Conservation (phyloP, 2,888 invertebrate genomes). For the Mermis nigrescens region DNA sequence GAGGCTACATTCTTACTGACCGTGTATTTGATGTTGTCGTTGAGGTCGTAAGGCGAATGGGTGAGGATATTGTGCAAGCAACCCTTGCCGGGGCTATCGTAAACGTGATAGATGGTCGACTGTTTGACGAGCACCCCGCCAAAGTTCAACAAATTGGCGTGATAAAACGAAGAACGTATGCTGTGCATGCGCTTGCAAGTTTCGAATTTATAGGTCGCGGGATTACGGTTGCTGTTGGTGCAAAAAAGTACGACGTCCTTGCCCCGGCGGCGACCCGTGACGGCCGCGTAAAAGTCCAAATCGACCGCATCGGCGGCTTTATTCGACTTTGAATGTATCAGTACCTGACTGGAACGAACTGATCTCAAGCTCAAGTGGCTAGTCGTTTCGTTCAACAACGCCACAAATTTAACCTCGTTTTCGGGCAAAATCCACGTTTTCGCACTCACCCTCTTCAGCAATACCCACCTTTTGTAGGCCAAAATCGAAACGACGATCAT, state of each 20-base stretch:
- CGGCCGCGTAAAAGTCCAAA: not conserved
- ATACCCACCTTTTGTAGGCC: not conserved
- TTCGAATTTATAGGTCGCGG: not conserved
- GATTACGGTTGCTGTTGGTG: not conserved
- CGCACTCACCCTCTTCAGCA: not conserved
- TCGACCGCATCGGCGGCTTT: not conserved
- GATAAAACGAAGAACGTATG: not conserved
- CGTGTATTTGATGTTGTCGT: constrained; percentile 7
- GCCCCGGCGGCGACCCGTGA: not conserved
- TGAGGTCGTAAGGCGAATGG: constrained; percentile 3
- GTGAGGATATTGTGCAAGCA: not conserved
- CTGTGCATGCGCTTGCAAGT: not conserved
- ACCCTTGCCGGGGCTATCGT: constrained; percentile 1
- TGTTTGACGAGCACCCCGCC: not conserved
- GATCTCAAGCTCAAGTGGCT: not conserved
- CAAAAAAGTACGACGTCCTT: not conserved
- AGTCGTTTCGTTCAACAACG: not conserved
- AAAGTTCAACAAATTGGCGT: not conserved
- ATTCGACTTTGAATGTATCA: too few relatives aligned
- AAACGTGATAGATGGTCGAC: not conserved
- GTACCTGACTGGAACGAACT: not conserved
- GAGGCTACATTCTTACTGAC: constrained; percentile 15
- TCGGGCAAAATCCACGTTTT: constrained; percentile 2
- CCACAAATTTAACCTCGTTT: not conserved
- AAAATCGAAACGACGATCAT: not conserved